Evolutionary conservation across 2,888 invertebrate species (phyloP).

Genomic region (Xestoiulus laeticollis): DNA sequence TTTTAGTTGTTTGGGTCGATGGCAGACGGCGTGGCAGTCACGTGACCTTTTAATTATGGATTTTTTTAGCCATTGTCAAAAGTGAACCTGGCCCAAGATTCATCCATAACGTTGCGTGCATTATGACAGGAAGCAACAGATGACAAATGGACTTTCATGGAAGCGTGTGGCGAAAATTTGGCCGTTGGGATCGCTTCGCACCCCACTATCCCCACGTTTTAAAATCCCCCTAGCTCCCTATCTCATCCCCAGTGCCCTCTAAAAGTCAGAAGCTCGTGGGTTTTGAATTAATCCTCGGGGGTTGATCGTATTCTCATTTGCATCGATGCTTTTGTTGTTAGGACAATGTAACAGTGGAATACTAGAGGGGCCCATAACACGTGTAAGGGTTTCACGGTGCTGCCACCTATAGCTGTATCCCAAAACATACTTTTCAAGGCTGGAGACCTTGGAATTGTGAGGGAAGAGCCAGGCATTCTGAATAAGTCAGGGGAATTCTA

Average conservation of each 20-base stretch:
- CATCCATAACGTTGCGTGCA: constrained; percentile 15
- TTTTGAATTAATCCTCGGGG: not conserved
- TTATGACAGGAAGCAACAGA: constrained; percentile 25
- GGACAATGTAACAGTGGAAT: not conserved
- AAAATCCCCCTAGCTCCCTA: not conserved
- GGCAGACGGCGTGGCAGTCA: not conserved
- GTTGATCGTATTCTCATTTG: constrained; percentile 27
- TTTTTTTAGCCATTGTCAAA: constrained; percentile 2
- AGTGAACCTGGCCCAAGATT: not conserved
- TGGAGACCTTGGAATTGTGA: not conserved
- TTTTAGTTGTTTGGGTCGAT: constrained; percentile 3
- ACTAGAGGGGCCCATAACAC: not conserved
- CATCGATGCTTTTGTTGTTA: not conserved
- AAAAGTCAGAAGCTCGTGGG: constrained; percentile 2
- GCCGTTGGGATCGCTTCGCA: constrained; percentile 19
- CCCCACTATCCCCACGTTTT: not conserved
- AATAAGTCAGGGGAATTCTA: too few species aligned
- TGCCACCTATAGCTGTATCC: not conserved
- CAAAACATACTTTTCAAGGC: not conserved
- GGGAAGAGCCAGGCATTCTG: too few species aligned
- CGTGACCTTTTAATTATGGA: constrained; percentile 18
- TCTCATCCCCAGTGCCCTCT: not conserved
- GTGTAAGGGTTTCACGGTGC: not conserved
- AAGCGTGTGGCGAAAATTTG: constrained; percentile 27
- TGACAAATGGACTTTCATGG: constrained; percentile 8